phyloP scores from a whole-genome alignment of 1,140 invertebrate genomes.

The Platyscapa corneri region DNA sequence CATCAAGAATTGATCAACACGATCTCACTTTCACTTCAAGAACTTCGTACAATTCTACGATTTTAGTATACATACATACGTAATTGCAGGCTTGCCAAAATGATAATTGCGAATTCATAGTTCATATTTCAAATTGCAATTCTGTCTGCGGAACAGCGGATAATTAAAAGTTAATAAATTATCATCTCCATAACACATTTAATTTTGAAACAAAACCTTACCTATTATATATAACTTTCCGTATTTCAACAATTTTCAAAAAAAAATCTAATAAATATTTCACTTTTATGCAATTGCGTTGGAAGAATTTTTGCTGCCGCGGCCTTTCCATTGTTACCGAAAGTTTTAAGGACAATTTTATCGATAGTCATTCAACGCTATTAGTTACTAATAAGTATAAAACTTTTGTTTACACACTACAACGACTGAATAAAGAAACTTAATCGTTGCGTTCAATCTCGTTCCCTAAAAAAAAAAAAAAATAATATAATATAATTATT shows the following conservation, averaged over 20 bases:
- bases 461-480: no score
- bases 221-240: background rate
- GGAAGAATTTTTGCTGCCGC: background rate
- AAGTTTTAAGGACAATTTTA: no score
- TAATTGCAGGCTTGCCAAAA: background rate
- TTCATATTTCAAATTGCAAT: constrained; percentile 5
- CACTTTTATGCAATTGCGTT: background rate
- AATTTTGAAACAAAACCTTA: background rate
- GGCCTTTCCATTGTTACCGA: no score
- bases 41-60: constrained; percentile 8
- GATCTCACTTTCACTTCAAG: constrained; percentile 14
- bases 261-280: background rate
- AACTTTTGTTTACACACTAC: no score
- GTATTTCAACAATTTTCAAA: background rate
- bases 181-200: background rate
- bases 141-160: background rate
- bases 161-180: constrained; percentile 19
- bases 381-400: no score
- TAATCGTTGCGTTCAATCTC: no score
- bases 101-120: constrained; percentile 24
- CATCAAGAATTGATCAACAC: background rate
- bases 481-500: no score
- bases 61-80: background rate
- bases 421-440: no score
- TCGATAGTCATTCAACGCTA: no score